A percentile compares a stretch with the other conserved stretches of the same genome.
These are phyloP conservation scores for Enteromius thamalakanensis DNA, from an alignment of 2,797 vertebrate genomes.

Conservation along the genomic window DNA sequence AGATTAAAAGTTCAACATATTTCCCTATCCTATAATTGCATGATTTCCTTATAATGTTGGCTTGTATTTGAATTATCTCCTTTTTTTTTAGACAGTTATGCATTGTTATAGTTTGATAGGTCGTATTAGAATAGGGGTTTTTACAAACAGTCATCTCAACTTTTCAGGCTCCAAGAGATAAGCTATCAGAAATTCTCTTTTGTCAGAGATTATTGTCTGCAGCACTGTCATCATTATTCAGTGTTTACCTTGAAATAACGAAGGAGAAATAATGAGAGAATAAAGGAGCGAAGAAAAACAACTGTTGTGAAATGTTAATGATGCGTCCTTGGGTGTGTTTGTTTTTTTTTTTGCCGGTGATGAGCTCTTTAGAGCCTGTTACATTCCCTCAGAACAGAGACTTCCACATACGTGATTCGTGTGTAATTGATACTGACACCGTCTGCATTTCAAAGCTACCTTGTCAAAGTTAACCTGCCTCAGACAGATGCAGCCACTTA, in stretches of 20 bases:
- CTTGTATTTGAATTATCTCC: neutral
- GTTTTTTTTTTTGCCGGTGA: conserved; percentile 31
- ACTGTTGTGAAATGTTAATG: conserved; percentile 59
- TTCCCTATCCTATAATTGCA: neutral
- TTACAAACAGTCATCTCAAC: conserved; percentile 20
- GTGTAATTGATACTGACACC: conserved; percentile 38
- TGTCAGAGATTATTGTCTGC: conserved; percentile 49
- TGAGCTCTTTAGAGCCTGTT: conserved; percentile 38
- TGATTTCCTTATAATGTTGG: neutral
- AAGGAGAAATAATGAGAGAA: conserved; percentile 56
- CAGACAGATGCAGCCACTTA: neutral
- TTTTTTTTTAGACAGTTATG: neutral
- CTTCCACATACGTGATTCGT: conserved; percentile 29
- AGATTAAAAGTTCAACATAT: conserved; percentile 50
- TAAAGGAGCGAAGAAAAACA: conserved; percentile 48
- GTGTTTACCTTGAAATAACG: conserved; percentile 54
- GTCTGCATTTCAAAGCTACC: conserved; percentile 25
- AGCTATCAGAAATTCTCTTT: conserved; percentile 54
- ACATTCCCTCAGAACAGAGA: conserved; percentile 32
- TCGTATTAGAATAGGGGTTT: conserved; percentile 2
- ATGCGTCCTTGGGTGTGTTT: conserved; percentile 52
- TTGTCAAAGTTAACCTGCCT: conserved; percentile 10
- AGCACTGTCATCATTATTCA: conserved; percentile 44
- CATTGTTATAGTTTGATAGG: neutral
- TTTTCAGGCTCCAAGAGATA: conserved; percentile 9